Evolutionary conservation across 2,797 vertebrate genomes (phyloP).

Genomic region (Nyctibius grandis): DNA sequence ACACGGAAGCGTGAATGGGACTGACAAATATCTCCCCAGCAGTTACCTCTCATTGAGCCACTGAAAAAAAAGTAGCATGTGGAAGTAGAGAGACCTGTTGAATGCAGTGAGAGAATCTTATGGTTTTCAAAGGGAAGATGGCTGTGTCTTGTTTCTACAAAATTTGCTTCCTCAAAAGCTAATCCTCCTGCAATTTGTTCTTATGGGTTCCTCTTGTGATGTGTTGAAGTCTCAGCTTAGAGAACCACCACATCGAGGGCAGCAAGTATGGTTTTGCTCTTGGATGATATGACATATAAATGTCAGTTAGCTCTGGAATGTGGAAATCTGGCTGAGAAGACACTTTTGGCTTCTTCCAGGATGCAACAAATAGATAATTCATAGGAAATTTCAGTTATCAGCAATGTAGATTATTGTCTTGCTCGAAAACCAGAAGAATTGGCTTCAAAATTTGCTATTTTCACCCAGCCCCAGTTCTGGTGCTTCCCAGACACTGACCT

Average conservation of each 20-base stretch:
- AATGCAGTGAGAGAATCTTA: neutral
- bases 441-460: neutral
- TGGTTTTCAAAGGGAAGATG: neutral
- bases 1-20: neutral
- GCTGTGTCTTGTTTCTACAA: neutral
- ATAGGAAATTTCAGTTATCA: neutral
- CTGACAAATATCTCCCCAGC: neutral
- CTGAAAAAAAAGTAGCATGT: neutral
- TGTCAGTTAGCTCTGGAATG: neutral
- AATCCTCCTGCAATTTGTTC: fast-evolving
- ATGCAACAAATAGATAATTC: neutral
- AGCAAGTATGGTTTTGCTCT: neutral
- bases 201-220: neutral
- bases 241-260: neutral
- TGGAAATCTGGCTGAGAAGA: neutral
- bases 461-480: neutral
- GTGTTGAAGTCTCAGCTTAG: neutral
- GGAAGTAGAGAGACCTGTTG: neutral
- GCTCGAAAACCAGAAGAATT: neutral
- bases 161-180: neutral
- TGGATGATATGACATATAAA: neutral
- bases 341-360: neutral
- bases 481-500: slow-evolving; percentile 30
- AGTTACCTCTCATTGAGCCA: neutral
- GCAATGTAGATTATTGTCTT: neutral